Percentiles rank a stretch among this genome's conserved stretches.
Conservation (phyloP, 2,888 invertebrate genomes). For the Euzetes globulus region DNA sequence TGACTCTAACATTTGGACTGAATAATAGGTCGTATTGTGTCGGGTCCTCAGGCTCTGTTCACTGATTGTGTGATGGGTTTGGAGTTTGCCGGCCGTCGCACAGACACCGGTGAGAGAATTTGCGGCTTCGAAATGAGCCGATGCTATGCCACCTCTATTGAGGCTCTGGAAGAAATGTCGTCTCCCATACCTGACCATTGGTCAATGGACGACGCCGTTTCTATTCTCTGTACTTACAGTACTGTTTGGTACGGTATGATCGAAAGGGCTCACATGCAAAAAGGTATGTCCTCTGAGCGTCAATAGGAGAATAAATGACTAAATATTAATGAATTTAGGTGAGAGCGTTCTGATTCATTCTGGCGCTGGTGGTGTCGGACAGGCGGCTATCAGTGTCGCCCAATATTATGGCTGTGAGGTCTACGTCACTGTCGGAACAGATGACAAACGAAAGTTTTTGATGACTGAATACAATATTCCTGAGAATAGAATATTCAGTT, state of each 20-base stretch:
- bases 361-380: slow-evolving; percentile 91
- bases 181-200: slow-evolving; percentile 66
- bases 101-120: slow-evolving; percentile 63
- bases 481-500: slow-evolving; percentile 76
- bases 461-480: slow-evolving; percentile 71
- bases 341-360: slow-evolving; percentile 87
- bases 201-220: slow-evolving; percentile 84
- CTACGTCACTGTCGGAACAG: slow-evolving; percentile 72
- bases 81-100: slow-evolving; percentile 74
- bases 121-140: slow-evolving; percentile 89
- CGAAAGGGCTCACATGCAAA: slow-evolving; percentile 72
- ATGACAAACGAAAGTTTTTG: slow-evolving; percentile 78
- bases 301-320: neutral
- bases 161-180: slow-evolving; percentile 55
- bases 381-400: slow-evolving; percentile 90
- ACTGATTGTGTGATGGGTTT: slow-evolving; percentile 88
- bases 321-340: slow-evolving; percentile 51
- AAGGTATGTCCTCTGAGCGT: neutral
- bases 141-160: slow-evolving; percentile 77
- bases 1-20: neutral
- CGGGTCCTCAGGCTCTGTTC: slow-evolving; percentile 65
- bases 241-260: slow-evolving; percentile 78
- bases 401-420: slow-evolving; percentile 78
- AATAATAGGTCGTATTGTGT: slow-evolving; percentile 65
- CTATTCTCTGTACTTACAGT: slow-evolving; percentile 84